Evolutionary conservation across 2,113 vertebrate genomes (phyloP).

Genomic region (Turdus rufiventris): DNA sequence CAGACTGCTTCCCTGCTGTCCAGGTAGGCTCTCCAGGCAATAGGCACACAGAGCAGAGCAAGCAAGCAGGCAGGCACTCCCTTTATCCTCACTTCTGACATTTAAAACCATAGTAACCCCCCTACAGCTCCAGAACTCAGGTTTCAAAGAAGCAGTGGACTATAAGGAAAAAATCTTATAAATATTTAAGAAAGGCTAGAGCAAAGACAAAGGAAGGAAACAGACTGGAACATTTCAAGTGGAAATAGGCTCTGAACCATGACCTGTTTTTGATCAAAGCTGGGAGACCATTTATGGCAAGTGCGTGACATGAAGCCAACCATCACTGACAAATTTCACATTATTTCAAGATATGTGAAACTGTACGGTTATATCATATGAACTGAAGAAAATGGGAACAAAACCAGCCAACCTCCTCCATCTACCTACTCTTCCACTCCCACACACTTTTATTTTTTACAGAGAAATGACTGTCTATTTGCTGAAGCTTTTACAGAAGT

Average conservation of each 20-base stretch:
- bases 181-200: not conserved
- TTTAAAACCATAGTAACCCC: not conserved
- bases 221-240: not conserved
- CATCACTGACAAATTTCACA: not conserved
- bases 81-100: not conserved
- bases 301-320: not conserved
- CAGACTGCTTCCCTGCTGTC: not conserved
- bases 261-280: not conserved
- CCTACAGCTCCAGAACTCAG: not conserved
- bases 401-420: not conserved
- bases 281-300: not conserved
- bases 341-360: not conserved
- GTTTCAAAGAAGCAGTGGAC: not conserved
- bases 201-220: not conserved
- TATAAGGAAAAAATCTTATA: not conserved
- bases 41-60: rapidly evolving
- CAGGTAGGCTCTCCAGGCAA: not conserved
- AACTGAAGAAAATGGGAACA: not conserved
- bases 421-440: not conserved
- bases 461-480: not conserved
- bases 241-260: not conserved
- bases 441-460: not conserved
- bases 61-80: not conserved
- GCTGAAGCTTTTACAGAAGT: not conserved
- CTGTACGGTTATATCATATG: not conserved